A percentile compares a stretch with the other conserved stretches of the same genome.
Conservation (phyloP, 2,888 invertebrate species). For the Machimus rusticus region DNA sequence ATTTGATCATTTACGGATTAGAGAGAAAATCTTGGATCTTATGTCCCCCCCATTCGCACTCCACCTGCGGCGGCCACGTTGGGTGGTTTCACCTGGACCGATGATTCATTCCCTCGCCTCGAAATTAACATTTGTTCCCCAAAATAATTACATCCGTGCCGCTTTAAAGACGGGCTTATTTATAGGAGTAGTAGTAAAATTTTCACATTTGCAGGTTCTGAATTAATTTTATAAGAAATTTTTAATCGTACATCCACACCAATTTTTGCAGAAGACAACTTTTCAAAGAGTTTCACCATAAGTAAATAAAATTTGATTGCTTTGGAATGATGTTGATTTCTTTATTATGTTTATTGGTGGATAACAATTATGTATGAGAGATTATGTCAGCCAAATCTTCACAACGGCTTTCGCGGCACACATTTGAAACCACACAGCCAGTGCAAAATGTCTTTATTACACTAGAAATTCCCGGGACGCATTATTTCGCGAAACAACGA, state of each 20-base stretch:
- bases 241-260: neutral
- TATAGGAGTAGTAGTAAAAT: neutral
- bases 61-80: neutral
- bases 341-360: too few species aligned
- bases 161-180: neutral
- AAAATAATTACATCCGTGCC: neutral
- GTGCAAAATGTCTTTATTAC: too few species aligned
- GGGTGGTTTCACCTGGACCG: neutral
- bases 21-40: neutral
- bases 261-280: neutral
- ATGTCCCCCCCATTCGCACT: neutral
- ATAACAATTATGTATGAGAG: too few species aligned
- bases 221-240: neutral
- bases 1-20: slow-evolving; percentile 22
- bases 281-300: too few species aligned
- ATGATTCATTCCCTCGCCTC: neutral
- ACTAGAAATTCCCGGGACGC: too few species aligned
- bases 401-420: too few species aligned
- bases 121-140: neutral
- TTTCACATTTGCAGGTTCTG: neutral
- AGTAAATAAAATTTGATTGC: too few species aligned
- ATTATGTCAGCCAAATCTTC: too few species aligned
- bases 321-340: too few species aligned
- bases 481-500: too few species aligned
- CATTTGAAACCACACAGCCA: too few species aligned